Evolutionary conservation across 2,888 invertebrate genomes (phyloP), one percentile per base, ranked within the genome.

Genomic region (Eupithecia insigniata): DNA sequence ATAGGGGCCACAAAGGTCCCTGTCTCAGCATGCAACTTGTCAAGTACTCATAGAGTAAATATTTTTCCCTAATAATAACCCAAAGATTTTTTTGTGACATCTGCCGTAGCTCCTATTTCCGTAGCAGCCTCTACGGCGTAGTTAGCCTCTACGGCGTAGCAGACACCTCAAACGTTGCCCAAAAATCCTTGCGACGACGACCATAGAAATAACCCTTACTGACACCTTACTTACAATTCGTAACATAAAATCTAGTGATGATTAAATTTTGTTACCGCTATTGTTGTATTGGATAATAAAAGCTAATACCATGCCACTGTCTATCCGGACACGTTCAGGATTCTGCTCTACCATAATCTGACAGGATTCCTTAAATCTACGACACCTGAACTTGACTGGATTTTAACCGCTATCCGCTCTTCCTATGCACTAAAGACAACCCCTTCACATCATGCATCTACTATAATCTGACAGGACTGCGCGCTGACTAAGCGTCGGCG

Each of bases 401-500:
- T 62, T 22, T n/a, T 62, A 36, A n/a, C 64, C 36, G 64, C 64
- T 64, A 64, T 26, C 64, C 36, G 64, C 64, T 64, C 12, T 39
- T 64, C 64, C 26, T 14, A 26, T 26, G 64, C 64, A 64, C 64
- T 36, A 64, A 64, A n/a, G 36, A 7, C 64, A 4, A 30, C 77
- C 72, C 22, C 55, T 46, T 75, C 76, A 77, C 75, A 80, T 83
- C 83, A 83, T 74, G 82, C 81, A 78, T 80, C 80, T 78, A 83
- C 77, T 80, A 82, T 87, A 85, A 87, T 85, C 85, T 83, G 86
- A 85, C 82, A 82, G 78, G 85, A 43, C 76, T 83, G 83, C 83
- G 82, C 85, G 87, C 86, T 87, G 85, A 87, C 87, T 86, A 85
- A 82, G 80, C 26, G 55, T 55, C 55, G 83, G 84, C 84, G 87